Percentiles rank a stretch among this genome's conserved stretches.
phyloP scores from a whole-genome alignment of 1,140 invertebrate genomes.

The Paramacrobiotus metropolitanus region DNA sequence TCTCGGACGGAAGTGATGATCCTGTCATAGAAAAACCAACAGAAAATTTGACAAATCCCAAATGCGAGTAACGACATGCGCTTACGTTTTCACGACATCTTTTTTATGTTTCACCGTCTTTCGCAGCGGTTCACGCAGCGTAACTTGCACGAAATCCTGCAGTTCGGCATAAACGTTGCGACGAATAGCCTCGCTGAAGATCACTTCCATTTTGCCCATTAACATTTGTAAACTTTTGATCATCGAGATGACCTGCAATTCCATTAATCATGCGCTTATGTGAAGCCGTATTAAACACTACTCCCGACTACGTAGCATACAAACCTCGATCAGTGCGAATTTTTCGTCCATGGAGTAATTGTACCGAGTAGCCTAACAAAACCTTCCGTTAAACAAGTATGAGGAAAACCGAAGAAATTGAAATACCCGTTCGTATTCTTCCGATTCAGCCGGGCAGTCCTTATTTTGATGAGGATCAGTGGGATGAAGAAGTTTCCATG shows the following conservation, averaged over 20 bases:
- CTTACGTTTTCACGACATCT: slow-evolving; percentile 65
- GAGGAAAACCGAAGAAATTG: slow-evolving; percentile 5
- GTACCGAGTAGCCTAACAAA: slow-evolving; percentile 59
- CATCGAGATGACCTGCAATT: slow-evolving; percentile 57
- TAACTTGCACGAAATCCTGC: slow-evolving; percentile 87
- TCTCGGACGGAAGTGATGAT: slow-evolving; percentile 83
- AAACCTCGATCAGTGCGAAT: slow-evolving; percentile 83
- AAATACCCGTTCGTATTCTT: slow-evolving; percentile 83
- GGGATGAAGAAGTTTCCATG: slow-evolving; percentile 92
- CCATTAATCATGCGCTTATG: no score
- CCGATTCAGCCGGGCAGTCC: slow-evolving; percentile 82
- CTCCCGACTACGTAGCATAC: background rate
- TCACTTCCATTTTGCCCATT: slow-evolving; percentile 90
- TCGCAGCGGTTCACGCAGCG: slow-evolving; percentile 64
- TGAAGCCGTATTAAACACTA: slow-evolving; percentile 7
- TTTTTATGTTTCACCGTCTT: slow-evolving; percentile 97
- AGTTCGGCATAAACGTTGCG: slow-evolving; percentile 84
- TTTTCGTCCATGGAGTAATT: slow-evolving; percentile 96
- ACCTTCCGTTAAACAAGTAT: slow-evolving; percentile 7
- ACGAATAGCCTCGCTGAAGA: slow-evolving; percentile 83
- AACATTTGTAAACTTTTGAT: slow-evolving; percentile 93
- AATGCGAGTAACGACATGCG: slow-evolving; percentile 5
- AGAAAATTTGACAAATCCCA: slow-evolving; percentile 5
- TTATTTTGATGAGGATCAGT: slow-evolving; percentile 91
- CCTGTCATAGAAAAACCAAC: slow-evolving; percentile 26